These are phyloP conservation scores for Machaerirhynchus nigripectus DNA, from an alignment of 2,113 vertebrate species.

Conservation along the genomic window DNA sequence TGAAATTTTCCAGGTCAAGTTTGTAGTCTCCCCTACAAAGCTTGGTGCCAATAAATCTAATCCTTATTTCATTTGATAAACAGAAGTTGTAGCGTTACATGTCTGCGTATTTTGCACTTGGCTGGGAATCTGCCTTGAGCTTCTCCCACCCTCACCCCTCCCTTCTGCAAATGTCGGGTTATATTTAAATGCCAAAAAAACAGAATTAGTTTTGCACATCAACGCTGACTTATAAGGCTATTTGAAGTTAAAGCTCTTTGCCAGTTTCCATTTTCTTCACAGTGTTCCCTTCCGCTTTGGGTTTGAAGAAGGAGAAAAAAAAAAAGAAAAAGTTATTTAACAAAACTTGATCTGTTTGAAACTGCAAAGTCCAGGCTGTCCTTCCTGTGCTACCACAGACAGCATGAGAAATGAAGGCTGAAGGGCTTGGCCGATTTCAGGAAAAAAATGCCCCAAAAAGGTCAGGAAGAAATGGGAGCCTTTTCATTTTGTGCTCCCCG, in stretches of 20 bases:
- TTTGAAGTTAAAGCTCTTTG: constrained; percentile 63
- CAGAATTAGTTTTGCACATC: constrained; percentile 11
- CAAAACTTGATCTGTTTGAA: constrained; percentile 80
- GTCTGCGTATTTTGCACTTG: neutral
- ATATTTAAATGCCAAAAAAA: constrained; percentile 17
- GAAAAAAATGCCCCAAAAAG: constrained; percentile 70
- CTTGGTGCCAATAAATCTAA: neutral
- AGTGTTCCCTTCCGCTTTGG: constrained; percentile 63
- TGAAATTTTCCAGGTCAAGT: neutral
- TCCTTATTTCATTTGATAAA: neutral
- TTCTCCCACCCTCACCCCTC: neutral
- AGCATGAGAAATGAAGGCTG: constrained; percentile 70
- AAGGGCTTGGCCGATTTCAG: constrained; percentile 62
- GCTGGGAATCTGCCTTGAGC: neutral
- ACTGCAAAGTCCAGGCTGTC: constrained; percentile 66
- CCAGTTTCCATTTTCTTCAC: constrained; percentile 68
- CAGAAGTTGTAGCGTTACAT: neutral
- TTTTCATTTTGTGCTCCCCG: constrained; percentile 80
- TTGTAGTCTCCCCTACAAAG: neutral
- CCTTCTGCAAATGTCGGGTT: neutral
- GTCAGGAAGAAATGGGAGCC: constrained; percentile 82
- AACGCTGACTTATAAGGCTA: constrained; percentile 19
- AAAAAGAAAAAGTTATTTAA: constrained; percentile 51
- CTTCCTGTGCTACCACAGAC: constrained; percentile 74
- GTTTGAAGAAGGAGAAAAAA: neutral